Base-by-base conservation (phyloP, 2,888 invertebrate genomes). In the Rhabditophanes sp. region DNA sequence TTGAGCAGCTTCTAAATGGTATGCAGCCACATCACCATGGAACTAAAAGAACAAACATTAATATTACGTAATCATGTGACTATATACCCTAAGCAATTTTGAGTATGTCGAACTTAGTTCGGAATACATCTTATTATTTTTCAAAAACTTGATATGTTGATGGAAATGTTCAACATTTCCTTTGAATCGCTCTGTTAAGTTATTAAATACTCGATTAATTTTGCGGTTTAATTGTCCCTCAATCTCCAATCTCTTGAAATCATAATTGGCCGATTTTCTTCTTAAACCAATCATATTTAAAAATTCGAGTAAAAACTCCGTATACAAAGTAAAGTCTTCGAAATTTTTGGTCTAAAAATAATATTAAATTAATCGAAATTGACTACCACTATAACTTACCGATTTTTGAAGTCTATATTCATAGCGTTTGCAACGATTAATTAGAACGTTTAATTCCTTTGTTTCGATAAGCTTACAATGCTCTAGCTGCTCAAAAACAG, bases 401-500 rank as follows among this genome's bases (percentile, higher is more conserved):
- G 28, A 18, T 43, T 47, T 47, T 3, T 29, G 23, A 3, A 39
- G 23, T 11, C 41, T 38, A 33, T 50, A 50, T 22, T 50, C 52
- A 32, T 31, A 47, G 18, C 32, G 26, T 8, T 39, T 33, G 19
- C 47, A 48, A 25, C 37, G 36, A 15, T 33, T 32, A 21, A 39
- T 36, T 21, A 41, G 41, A 48, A 67, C 79, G 79, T 73, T 63
- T 19, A 67, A 65, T 49, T 82, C 80, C 31, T 74, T 74, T 36
- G 74, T 73, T 6, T 74, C 72, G 58, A 78, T 80, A 32, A 83
- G 68, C 55, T 75, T 74, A 21, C 75, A 75, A 51, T 76, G 72
- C 56, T 76, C 73, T 76, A 83, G 76, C 62, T 79, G 76, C 65
- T 82, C 80, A 59, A 83, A 72, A 65, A 80, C 80, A 42, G 77